Base-by-base conservation (phyloP, 2,888 invertebrate species). In the Physocephala rufipes region DNA sequence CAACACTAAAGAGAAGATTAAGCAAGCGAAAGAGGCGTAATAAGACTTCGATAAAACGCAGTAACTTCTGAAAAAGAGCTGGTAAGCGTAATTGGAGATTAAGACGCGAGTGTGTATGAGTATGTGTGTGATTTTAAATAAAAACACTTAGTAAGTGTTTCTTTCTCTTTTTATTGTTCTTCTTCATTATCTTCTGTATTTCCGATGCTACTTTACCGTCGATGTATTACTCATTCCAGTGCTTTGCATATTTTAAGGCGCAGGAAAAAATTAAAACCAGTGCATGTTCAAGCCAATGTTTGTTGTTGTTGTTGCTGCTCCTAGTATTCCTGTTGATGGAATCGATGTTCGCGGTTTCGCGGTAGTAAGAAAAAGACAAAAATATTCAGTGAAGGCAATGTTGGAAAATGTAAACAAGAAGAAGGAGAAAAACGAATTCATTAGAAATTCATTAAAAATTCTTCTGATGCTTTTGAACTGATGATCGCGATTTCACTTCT, bases 341-440 rank as follows among this genome's bases (percentile, higher is more conserved):
- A 58, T 28, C 2, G 28, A 26, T n/a, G n/a, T n/a, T n/a, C n/a
- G n/a, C n/a, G 16, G 36, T 16, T 7, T 9, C 9, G 4, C 36
- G 5, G 36, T 7, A 62, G 43, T n/a, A 9, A 62, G 7, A 62
- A 36, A n/a, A 43, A 64, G 47, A 49, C 15, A 64, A 64, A 28
- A 26, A 30, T n/a, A 64, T n/a, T n/a, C n/a, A 64, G 49, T n/a
- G 49, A 64, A 24, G 15, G 24, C n/a, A n/a, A 26, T 13, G 24
- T 26, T 4, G 24, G 24, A 28, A 62, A 28, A 51, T 15, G 15
- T 15, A 21, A n/a, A n/a, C n/a, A n/a, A n/a, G n/a, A n/a, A n/a
- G n/a, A n/a, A n/a, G n/a, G n/a, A n/a, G n/a, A n/a, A n/a, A n/a
- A n/a, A n/a, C n/a, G n/a, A n/a, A n/a, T n/a, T n/a, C n/a, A n/a